These are phyloP conservation scores for Dicerorhinus sumatrensis DNA, from an alignment of 2,113 vertebrate genomes.

Conservation along the genomic window DNA sequence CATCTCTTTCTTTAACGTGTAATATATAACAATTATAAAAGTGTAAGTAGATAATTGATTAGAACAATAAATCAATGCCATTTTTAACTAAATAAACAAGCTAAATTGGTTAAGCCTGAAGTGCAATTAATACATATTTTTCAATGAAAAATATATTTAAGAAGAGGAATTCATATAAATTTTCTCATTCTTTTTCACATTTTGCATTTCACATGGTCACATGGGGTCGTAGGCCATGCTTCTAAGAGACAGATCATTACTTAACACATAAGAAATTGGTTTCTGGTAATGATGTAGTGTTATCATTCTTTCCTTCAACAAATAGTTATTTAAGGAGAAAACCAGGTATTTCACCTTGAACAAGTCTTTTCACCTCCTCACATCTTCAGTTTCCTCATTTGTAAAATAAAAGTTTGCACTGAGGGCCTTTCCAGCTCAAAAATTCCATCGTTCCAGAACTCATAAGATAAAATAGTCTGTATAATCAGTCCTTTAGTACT, in stretches of 20 bases:
- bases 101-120: not conserved
- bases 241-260: not conserved
- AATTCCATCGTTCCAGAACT: not conserved
- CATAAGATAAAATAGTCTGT: not conserved
- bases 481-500: not conserved
- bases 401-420: not conserved
- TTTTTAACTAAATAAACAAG: constrained; percentile 51
- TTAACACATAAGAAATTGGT: not conserved
- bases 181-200: not conserved
- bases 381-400: not conserved
- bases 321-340: constrained; percentile 7
- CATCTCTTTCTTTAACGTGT: constrained; percentile 15
- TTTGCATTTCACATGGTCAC: not conserved
- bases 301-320: constrained; percentile 24
- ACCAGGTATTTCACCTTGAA: not conserved
- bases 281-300: not conserved
- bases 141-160: constrained; percentile 16
- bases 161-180: constrained; percentile 7
- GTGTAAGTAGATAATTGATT: not conserved
- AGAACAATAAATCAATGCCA: constrained; percentile 21
- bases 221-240: not conserved
- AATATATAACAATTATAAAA: constrained; percentile 14
- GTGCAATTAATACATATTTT: not conserved
- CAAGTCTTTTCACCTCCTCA: not conserved
- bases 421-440: not conserved